A percentile compares a stretch with the other conserved stretches of the same genome.
Evolutionary conservation across 2,113 vertebrate genomes (phyloP).

Genomic region (Telmatochromis bifrenatus): DNA sequence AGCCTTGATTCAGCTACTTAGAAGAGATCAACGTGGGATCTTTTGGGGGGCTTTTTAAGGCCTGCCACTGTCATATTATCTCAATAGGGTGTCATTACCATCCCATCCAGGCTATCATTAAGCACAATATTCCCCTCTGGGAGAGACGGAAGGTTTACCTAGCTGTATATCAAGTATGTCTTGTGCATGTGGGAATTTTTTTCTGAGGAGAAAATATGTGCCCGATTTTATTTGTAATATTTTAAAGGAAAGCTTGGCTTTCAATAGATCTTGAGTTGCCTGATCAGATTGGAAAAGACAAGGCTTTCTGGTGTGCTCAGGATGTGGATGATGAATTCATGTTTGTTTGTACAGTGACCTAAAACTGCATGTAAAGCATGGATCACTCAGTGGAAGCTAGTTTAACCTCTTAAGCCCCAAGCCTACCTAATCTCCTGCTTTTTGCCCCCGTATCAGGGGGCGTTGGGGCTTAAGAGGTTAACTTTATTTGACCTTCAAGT

Average conservation of each 20-base stretch:
- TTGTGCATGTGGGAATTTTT: not conserved
- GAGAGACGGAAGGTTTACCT: slow-evolving; percentile 9
- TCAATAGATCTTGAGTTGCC: not conserved
- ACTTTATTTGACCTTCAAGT: not conserved
- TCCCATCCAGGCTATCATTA: slow-evolving; percentile 52
- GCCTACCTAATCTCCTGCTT: too few relatives aligned
- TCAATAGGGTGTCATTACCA: slow-evolving; percentile 64
- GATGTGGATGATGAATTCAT: not conserved
- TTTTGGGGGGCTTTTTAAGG: slow-evolving; percentile 49
- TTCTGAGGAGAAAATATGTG: not conserved
- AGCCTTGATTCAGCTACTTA: slow-evolving; percentile 63
- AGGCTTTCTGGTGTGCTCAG: not conserved
- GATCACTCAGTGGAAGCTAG: not conserved
- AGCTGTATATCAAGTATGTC: not conserved
- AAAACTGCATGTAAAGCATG: not conserved
- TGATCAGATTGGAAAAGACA: not conserved
- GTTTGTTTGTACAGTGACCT: not conserved
- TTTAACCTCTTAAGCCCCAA: not conserved
- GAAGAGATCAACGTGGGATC: slow-evolving; percentile 57
- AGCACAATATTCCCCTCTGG: slow-evolving; percentile 7
- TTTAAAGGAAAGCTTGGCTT: not conserved
- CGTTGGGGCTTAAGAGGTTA: too few relatives aligned
- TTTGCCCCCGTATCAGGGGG: too few relatives aligned
- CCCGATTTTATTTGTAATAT: not conserved
- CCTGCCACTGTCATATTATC: slow-evolving; percentile 58